Base-by-base conservation (phyloP, 1,140 invertebrate species). In the Heterodera carotae region DNA sequence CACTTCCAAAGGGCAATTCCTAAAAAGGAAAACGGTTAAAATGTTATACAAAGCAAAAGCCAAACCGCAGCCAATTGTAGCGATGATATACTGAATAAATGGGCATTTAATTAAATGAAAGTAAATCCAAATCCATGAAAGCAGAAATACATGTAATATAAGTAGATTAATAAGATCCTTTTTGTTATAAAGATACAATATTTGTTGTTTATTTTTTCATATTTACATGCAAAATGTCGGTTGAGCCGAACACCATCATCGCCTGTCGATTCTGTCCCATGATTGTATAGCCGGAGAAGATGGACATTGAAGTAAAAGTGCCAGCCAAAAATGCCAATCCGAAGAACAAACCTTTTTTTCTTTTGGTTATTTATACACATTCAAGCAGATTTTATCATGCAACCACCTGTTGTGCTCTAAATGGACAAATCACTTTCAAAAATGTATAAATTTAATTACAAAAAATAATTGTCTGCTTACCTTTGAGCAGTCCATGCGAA, bases 241-340 rank as follows among this genome's bases (percentile, higher is more conserved):
- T 86, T 31, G 81, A 69, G n/a, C 82, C 84, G 66, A 88, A 86
- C 22, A 86, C 84, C 56, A 71, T 80, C 10, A 83, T 86, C 7
- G 86, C 85, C 29, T 75, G 73, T 31, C 80, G 36, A 31, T 77
- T 81, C 18, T 81, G 75, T 27, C 79, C 72, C 48, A 84, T 76
- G 59, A 86, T 69, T 25, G 82, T 83, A 62, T 82, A 86, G 12
- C 83, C 83, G 70, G 87, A 86, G 72, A 86, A 86, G 64, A 87
- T 81, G 29, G 86, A 81, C 85, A 87, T 86, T 27, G 85, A 87
- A 31, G 86, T 86, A 67, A 86, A 87, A 12, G 85, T 86, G 33
- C 67, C 82, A 12, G 85, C 84, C n/a, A 86, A 62, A 62, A 87
- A 86, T 12, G 84, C 83, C 22, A 86, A 73, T 18, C 85, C 85